phyloP scores from a whole-genome alignment of 2,797 vertebrate species.

The Micropoecilia bifurca region DNA sequence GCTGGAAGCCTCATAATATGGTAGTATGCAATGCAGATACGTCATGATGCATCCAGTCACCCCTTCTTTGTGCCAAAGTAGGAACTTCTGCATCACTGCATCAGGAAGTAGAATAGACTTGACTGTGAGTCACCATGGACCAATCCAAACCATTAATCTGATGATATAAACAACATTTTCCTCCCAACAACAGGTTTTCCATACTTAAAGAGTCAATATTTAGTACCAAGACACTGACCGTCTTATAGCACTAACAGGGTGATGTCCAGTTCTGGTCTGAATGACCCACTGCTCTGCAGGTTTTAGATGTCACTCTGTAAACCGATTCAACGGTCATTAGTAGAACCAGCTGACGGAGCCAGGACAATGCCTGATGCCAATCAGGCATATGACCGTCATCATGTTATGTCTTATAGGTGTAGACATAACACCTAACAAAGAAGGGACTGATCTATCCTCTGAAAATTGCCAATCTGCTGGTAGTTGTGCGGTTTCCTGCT shows the following conservation, averaged over 20 bases:
- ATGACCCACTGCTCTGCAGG: background rate
- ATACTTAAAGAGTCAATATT: background rate
- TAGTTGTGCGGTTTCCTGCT: background rate
- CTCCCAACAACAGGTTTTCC: background rate
- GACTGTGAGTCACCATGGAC: background rate
- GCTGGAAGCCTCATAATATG: background rate
- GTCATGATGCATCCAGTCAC: background rate
- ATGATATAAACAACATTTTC: background rate
- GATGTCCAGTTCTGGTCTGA: background rate
- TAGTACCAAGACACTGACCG: background rate
- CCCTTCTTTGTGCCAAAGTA: background rate
- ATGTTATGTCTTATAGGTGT: background rate
- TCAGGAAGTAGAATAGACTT: background rate
- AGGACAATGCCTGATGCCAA: background rate
- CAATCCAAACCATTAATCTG: background rate
- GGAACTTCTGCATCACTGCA: background rate
- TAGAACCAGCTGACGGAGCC: background rate
- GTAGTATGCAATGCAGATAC: background rate
- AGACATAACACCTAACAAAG: background rate
- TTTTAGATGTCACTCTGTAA: background rate
- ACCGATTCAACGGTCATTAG: background rate
- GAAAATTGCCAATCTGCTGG: background rate
- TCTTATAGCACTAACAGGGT: background rate
- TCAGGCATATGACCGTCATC: no score
- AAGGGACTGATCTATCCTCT: background rate